Percentiles rank a stretch among this genome's conserved stretches.
Evolutionary conservation across 1,140 invertebrate species (phyloP).

Genomic region (Solen grandis): DNA sequence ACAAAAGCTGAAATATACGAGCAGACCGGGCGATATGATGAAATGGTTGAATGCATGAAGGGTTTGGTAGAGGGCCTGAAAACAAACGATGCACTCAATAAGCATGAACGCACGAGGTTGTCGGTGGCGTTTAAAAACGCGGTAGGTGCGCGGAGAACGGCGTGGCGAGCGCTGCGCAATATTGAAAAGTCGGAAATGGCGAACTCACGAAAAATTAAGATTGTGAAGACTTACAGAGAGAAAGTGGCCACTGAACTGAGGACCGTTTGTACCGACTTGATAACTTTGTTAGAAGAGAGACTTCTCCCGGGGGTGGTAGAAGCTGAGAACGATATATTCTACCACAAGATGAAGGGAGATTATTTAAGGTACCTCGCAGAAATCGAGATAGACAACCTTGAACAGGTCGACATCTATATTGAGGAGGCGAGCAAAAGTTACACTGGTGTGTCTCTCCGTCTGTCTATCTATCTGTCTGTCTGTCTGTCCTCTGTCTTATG

Average conservation of each 20-base stretch:
- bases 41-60: constrained; percentile 27
- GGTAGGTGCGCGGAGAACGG: constrained; percentile 5
- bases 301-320: constrained; percentile 27
- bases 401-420: background rate
- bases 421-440: constrained; percentile 21
- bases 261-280: constrained; percentile 17
- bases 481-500: no score
- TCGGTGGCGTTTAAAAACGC: constrained; percentile 34
- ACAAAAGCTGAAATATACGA: constrained; percentile 8
- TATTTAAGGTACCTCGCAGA: constrained; percentile 99
- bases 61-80: constrained; percentile 11
- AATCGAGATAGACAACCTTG: constrained; percentile 84
- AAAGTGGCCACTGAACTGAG: constrained; percentile 5
- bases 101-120: constrained; percentile 20
- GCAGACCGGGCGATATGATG: background rate
- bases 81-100: constrained; percentile 3
- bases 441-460: constrained; percentile 2
- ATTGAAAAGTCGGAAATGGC: background rate
- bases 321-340: constrained; percentile 96
- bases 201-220: background rate
- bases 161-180: background rate
- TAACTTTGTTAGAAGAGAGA: constrained; percentile 18
- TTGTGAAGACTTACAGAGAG: background rate
- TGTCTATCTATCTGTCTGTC: background rate
- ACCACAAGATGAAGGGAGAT: constrained; percentile 98